Base-by-base conservation (phyloP, 2,888 invertebrate species). In the Patella ulyssiponensis region DNA sequence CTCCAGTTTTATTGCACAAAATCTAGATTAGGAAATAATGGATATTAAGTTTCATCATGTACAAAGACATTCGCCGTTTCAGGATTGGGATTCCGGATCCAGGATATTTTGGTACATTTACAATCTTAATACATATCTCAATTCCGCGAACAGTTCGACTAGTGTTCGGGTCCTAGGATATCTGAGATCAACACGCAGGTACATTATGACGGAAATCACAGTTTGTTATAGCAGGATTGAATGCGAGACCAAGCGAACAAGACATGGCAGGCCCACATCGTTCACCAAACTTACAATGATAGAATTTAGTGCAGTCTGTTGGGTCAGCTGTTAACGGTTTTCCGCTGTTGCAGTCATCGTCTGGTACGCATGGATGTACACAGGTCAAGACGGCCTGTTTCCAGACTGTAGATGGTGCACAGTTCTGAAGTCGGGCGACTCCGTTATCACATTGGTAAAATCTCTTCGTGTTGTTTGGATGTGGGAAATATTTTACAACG, bases 381-480 rank as follows among this genome's bases (percentile, higher is more conserved):
- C 80, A 80, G 33, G 52, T 58, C n/a, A n/a, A n/a, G 51, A 20
- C 72, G 33, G 52, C 69, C 56, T 77, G 74, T 20, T 78, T 74
- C 75, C 73, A 80, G 27, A 71, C 64, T 23, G 77, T 80, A 14
- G 58, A 70, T 51, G 75, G 76, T 17, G 44, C 52, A 71, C 80
- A 80, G n/a, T 73, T 23, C 51, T 51, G 69, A 17, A 75, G 70
- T 7, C 44, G 14, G 5, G 80, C 80, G 27, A 80, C 78, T 14
- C 71, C 78, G 53, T 80, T 80, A 74, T 75, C 77, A 72, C 80
- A 80, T 71, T 74, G 77, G 80, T 78, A 80, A 76, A 75, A 80
- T 51, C 76, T 74, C 58, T 69, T 58, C 27, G 27, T 58, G 69
- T 74, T 80, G 23, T 23, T 69, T 23, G 52, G 12, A 71, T 77